Base-by-base conservation (phyloP, 2,797 vertebrate genomes). In the Sciurus carolinensis region DNA sequence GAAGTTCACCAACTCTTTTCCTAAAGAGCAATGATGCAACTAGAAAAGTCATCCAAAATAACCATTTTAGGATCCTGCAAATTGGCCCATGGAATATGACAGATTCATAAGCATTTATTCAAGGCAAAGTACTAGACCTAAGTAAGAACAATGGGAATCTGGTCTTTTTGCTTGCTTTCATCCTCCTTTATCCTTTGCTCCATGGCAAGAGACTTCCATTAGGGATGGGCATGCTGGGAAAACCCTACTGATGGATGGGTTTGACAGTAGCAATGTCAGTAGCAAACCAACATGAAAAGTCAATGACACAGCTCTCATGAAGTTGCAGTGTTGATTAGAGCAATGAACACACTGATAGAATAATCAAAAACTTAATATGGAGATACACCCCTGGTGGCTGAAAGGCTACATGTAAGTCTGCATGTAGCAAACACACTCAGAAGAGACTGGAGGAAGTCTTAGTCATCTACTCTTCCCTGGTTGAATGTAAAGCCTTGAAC, bases 31-130 rank as follows among this genome's bases (percentile, higher is more conserved):
- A 62, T 67, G 42, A 47, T 18, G 52, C 62, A 59, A 88, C 52
- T 62, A 42, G 73, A 26, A 62, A 81, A 39, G 13, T 39, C 69
- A 18, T 80, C 52, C 52, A 47, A 88, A 87, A 77, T 50, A 75
- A 39, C 1, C 17, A 92, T 54, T 64, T 85, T 30, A 89, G 30
- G 22, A 77, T 36, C n/a, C 26, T 66, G 59, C 39, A 90, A 94
- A 75, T 18, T 76, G 33, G 54, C 11, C 71, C 84, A 66, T 33
- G 42, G 57, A 66, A 84, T 64, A 90, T 17, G 75, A 64, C n/a
- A 39, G 83, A 84, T 30, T 90, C 17, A 76, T 39, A 86, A 72
- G 18, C n/a, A 77, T 77, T 83, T 87, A 87, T 90, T 69, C 4
- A 66, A 81, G 52, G 59, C 66, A 91, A 62, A 44, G 17, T 86